These are phyloP conservation scores for Catharus bicknelli DNA, from an alignment of 2,113 vertebrate genomes.

Conservation along the genomic window DNA sequence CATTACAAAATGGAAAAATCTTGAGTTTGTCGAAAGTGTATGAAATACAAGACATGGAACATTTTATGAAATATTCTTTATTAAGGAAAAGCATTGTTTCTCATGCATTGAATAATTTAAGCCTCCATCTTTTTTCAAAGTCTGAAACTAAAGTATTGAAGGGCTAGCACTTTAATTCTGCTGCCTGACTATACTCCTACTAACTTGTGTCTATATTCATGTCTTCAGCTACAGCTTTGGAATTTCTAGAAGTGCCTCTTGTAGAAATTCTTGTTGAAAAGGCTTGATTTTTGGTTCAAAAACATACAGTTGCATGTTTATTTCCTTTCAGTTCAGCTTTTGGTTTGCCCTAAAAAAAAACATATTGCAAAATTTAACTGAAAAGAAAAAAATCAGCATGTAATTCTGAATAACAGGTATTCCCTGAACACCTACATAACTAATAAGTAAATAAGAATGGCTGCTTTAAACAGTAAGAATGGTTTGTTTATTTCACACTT, in stretches of 20 bases:
- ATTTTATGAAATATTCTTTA: not conserved
- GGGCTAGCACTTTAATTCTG: not conserved
- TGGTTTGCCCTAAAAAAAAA: not conserved
- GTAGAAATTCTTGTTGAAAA: not conserved
- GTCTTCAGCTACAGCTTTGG: not conserved
- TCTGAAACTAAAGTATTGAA: not conserved
- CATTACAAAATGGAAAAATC: not conserved
- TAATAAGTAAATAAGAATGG: not conserved
- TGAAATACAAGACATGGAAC: not conserved
- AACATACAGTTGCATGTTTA: not conserved
- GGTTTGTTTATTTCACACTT: not conserved
- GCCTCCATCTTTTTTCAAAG: not conserved
- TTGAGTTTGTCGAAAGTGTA: not conserved
- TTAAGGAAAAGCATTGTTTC: not conserved
- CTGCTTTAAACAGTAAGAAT: not conserved
- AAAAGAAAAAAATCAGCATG: not conserved
- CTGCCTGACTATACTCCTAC: not conserved
- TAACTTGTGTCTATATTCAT: not conserved
- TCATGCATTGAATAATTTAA: not conserved
- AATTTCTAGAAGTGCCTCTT: not conserved
- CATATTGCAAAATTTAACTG: not conserved
- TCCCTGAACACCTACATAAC: not conserved
- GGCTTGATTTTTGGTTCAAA: not conserved
- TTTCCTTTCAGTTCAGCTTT: not conserved
- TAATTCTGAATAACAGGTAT: not conserved